phyloP scores from a whole-genome alignment of 2,797 vertebrate species.

The Anguilla pacifica region DNA sequence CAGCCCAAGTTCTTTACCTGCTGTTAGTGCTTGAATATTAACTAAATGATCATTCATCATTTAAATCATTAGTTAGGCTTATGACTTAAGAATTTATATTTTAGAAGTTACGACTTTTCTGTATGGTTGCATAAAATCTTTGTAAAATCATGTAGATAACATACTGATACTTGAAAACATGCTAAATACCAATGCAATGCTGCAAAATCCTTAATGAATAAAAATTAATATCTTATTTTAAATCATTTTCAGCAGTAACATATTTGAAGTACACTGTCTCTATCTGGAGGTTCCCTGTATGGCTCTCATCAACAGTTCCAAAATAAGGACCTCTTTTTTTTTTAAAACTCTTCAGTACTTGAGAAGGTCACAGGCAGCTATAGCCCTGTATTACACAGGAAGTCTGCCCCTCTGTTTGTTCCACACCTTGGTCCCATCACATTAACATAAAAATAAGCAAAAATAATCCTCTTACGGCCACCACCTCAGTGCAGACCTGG shows the following conservation, averaged over 20 bases:
- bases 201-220: not conserved
- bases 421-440: conserved; percentile 52
- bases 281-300: not conserved
- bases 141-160: too few relatives aligned
- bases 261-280: not conserved
- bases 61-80: too few relatives aligned
- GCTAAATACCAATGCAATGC: too few relatives aligned
- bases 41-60: too few relatives aligned
- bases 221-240: not conserved
- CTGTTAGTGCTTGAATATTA: not conserved
- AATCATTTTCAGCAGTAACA: too few relatives aligned
- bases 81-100: too few relatives aligned
- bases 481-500: conserved; percentile 33
- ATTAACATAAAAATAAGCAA: conserved; percentile 56
- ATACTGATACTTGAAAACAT: too few relatives aligned
- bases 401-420: conserved; percentile 15
- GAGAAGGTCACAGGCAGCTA: conserved; percentile 37
- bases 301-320: not conserved
- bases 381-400: conserved; percentile 28
- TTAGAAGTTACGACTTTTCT: too few relatives aligned
- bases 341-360: not conserved
- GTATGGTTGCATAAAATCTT: too few relatives aligned
- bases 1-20: not conserved
- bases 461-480: conserved; percentile 62
- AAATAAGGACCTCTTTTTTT: not conserved